Conservation (phyloP, 2,888 invertebrate species). For the Chouioia cunea region DNA sequence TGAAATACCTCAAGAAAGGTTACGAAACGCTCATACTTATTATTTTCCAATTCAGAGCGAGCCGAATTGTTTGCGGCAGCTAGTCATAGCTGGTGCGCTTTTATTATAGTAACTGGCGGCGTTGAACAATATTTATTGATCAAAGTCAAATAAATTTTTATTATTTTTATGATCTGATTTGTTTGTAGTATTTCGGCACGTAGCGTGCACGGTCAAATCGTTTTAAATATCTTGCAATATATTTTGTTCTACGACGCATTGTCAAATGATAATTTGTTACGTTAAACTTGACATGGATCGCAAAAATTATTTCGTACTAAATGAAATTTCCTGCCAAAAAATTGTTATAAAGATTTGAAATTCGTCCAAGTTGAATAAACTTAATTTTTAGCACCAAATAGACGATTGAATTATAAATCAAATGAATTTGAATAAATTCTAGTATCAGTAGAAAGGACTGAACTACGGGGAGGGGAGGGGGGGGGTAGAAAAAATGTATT, state of each 20-base stretch:
- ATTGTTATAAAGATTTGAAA: constrained; percentile 36
- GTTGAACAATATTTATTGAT: constrained; percentile 16
- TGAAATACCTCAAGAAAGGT: too few relatives aligned
- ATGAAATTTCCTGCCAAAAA: constrained; percentile 45
- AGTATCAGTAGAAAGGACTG: constrained; percentile 35
- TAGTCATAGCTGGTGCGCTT: constrained; percentile 52
- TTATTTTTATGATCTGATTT: neutral
- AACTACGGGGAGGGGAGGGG: constrained; percentile 26
- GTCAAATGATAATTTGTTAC: constrained; percentile 7
- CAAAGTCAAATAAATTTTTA: constrained; percentile 25
- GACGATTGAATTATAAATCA: constrained; percentile 31
- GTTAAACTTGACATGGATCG: constrained; percentile 22
- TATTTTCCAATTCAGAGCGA: too few relatives aligned
- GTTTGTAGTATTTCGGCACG: neutral
- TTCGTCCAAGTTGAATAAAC: constrained; percentile 39
- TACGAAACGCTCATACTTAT: too few relatives aligned
- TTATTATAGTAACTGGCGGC: constrained; percentile 35
- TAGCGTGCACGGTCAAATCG: constrained; percentile 12
- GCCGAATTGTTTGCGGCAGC: constrained; percentile 52
- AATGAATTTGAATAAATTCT: constrained; percentile 34
- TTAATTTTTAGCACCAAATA: constrained; percentile 43
- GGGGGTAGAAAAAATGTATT: constrained; percentile 23
- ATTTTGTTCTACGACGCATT: constrained; percentile 29
- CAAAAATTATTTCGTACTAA: neutral
- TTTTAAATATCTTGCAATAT: constrained; percentile 1